Percentiles rank a stretch among this genome's conserved stretches.
phyloP scores from a whole-genome alignment of 2,113 vertebrate species.

The Saimiri boliviensis region DNA sequence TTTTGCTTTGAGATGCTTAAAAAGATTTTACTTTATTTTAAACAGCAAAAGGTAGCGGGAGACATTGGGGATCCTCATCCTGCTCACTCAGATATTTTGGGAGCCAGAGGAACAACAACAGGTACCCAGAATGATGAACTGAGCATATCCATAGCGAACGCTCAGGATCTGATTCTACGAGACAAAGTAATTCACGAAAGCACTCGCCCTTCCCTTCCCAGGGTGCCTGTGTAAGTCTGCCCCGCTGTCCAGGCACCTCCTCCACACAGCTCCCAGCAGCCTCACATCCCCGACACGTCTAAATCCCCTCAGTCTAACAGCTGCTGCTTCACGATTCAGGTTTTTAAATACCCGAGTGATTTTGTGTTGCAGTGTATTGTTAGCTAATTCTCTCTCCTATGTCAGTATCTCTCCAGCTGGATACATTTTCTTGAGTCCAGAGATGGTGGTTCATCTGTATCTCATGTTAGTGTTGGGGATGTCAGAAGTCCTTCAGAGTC shows the following conservation, averaged over 20 bases:
- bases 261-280: fast-evolving
- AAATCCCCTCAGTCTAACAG: fast-evolving
- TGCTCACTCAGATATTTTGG: not conserved
- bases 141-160: not conserved
- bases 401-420: not conserved
- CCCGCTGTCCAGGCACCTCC: fast-evolving
- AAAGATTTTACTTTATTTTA: constrained; percentile 56
- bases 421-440: not conserved
- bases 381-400: not conserved
- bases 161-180: not conserved
- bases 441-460: not conserved
- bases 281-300: not conserved
- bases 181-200: not conserved
- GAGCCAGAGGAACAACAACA: constrained; percentile 4
- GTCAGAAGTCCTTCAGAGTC: not conserved
- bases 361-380: fast-evolving
- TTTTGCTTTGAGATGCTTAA: not conserved
- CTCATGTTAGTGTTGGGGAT: not conserved
- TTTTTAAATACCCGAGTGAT: not conserved
- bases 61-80: not conserved
- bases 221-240: not conserved
- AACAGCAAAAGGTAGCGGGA: constrained; percentile 58
- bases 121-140: constrained; percentile 53
- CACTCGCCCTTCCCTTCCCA: fast-evolving
- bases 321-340: not conserved